A percentile compares a stretch with the other conserved stretches of the same genome.
These are phyloP conservation scores for Actinernus sp. DNA, from an alignment of 92 coral and sea anemone genomes.

Conservation along the genomic window DNA sequence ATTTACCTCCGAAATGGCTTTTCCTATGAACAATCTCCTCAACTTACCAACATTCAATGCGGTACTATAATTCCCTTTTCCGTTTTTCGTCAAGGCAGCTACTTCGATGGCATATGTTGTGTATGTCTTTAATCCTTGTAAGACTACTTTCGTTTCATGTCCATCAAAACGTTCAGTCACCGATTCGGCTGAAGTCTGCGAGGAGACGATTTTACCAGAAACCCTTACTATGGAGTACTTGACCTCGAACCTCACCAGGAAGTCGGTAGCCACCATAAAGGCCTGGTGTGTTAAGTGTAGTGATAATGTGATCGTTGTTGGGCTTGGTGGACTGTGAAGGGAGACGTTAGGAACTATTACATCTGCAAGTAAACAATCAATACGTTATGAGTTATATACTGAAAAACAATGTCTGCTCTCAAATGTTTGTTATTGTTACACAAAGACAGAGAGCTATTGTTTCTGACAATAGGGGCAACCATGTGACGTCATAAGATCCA, in stretches of 20 bases:
- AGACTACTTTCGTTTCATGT: background rate
- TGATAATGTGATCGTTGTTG: background rate
- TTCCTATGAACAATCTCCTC: too few relatives aligned
- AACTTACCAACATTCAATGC: slow-evolving; percentile 51
- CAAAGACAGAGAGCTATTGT: too few relatives aligned
- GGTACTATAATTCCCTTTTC: slow-evolving; percentile 21
- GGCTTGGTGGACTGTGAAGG: background rate
- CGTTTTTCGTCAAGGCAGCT: slow-evolving; percentile 20
- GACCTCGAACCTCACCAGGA: slow-evolving; percentile 11
- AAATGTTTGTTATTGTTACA: too few relatives aligned
- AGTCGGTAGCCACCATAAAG: slow-evolving; percentile 6
- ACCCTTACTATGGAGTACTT: slow-evolving; percentile 21
- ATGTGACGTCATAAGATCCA: too few relatives aligned
- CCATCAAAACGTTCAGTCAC: background rate
- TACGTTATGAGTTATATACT: too few relatives aligned
- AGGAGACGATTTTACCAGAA: slow-evolving; percentile 4
- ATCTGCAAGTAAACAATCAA: background rate
- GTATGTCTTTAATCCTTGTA: slow-evolving; percentile 22
- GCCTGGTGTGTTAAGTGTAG: slow-evolving; percentile 3
- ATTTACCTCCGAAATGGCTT: too few relatives aligned
- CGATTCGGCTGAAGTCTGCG: background rate
- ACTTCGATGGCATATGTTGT: slow-evolving; percentile 46
- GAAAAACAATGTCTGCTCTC: too few relatives aligned
- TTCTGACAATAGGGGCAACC: too few relatives aligned
- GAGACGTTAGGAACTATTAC: slow-evolving; percentile 14